Evolutionary conservation across 2,888 invertebrate genomes (phyloP), one percentile per base, ranked within the genome.

Genomic region (Pantelozetes paolii): DNA sequence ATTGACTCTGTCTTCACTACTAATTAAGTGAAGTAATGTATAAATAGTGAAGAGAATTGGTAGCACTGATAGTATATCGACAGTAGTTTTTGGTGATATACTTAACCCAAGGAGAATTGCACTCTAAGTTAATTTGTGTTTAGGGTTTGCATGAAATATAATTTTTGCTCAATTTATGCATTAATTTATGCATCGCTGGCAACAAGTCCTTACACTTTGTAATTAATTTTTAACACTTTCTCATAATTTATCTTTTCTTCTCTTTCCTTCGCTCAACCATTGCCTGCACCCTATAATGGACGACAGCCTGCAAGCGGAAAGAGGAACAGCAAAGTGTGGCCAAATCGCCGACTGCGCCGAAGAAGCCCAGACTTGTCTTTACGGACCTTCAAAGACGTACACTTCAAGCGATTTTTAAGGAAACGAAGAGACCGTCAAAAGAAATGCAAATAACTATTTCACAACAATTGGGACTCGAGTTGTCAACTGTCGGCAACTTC

Each of bases 401-500:
- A 83, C 90, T 99, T 84, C 97, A 98, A 89, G 98, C 97, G 87
- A 98, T 98, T 89, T 98, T 98, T 90, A 98, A 98, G 93, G 98
- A 98, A 88, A 98, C 98, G 76, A 98, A 98, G 84, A 88, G 98
- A 84, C 98, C 98, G 79, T 96, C 95, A 79, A 98, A 98, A 85
- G 98, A 98, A 86, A 98, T 98, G 97, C 98, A 98, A 86, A 95
- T 97, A 81, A 97, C 97, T 80, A 98, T 98, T 85, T 97, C 97
- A 36, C 87, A 97, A 79, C 97, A 98, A 83, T 86, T 98, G 80
- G 96, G 97, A 77, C 86, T 98, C 78, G 96, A 97, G 82, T 95
- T 97, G 72, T 95, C 95, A 73, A 98, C 98, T 15, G 97, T 98
- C 75, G 97, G 98, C 71, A 99, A 99, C 84, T 99, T 99, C 87